Evolutionary conservation across 2,113 vertebrate species (phyloP).

Genomic region (Columbina picui): DNA sequence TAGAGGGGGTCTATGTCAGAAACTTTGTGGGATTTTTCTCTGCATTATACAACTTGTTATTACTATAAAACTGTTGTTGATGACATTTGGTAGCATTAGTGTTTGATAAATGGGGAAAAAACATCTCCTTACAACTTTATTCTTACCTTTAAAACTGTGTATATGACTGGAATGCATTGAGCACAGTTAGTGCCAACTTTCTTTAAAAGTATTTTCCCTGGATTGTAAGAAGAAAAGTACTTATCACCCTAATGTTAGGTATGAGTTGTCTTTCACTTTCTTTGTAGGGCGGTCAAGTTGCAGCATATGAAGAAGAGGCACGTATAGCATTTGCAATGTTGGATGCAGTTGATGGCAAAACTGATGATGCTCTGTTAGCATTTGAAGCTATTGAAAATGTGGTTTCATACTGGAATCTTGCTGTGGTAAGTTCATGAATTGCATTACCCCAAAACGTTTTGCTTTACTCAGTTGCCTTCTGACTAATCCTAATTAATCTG

Average conservation of each 20-base stretch:
- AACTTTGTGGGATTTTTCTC: neutral
- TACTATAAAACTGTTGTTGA: neutral
- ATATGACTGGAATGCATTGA: neutral
- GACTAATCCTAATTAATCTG: neutral
- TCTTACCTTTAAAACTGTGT: neutral
- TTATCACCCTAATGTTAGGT: neutral
- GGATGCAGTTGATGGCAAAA: constrained; percentile 92
- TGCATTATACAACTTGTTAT: neutral
- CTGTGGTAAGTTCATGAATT: constrained; percentile 77
- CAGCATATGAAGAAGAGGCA: constrained; percentile 86
- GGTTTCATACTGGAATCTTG: constrained; percentile 92
- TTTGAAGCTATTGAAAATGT: constrained; percentile 91
- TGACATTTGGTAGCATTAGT: neutral
- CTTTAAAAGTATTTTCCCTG: neutral
- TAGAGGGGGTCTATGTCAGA: neutral
- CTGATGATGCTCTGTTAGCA: constrained; percentile 87
- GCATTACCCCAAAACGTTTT: neutral
- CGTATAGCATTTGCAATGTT: constrained; percentile 84
- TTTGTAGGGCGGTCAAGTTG: constrained; percentile 82
- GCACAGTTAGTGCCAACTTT: neutral
- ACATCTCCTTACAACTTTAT: neutral
- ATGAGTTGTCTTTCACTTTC: neutral
- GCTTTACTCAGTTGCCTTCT: neutral
- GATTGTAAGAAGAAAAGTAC: neutral
- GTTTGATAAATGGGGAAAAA: neutral